Evolutionary conservation across 2,797 vertebrate genomes (phyloP).

Genomic region (Enteromius mattozi): DNA sequence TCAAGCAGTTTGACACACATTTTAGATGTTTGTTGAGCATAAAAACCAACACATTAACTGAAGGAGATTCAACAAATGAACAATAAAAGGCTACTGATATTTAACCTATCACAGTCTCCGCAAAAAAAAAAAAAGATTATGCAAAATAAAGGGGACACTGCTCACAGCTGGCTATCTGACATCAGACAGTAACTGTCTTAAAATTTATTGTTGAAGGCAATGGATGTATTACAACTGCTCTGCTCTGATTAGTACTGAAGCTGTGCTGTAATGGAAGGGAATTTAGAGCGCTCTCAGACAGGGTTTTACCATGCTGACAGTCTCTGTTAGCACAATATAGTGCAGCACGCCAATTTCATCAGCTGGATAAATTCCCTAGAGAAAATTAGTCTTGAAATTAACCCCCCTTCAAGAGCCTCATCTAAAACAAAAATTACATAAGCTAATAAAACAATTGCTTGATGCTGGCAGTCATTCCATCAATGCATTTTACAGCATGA

Average conservation of each 20-base stretch:
- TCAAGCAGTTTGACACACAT: not conserved
- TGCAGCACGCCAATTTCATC: not conserved
- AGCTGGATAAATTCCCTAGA: not conserved
- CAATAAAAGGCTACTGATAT: not conserved
- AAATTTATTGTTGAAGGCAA: conserved; percentile 7
- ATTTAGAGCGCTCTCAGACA: not conserved
- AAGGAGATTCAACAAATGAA: not conserved
- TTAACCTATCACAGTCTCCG: not conserved
- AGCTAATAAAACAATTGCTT: not conserved
- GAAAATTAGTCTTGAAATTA: not conserved
- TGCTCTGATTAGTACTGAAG: not conserved
- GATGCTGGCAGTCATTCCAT: not conserved
- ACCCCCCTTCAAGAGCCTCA: not conserved
- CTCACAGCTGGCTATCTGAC: not conserved
- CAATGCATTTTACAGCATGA: not conserved
- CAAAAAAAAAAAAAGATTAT: not conserved
- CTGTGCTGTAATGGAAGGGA: not conserved
- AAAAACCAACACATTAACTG: not conserved
- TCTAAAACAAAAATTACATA: not conserved
- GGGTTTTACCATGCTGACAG: not conserved
- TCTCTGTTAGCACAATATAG: not conserved
- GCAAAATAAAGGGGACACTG: not conserved
- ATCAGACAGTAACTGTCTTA: not conserved
- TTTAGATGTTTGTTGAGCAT: not conserved
- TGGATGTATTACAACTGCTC: not conserved